A percentile compares a stretch with the other conserved stretches of the same genome.
Conservation (phyloP, 2,888 invertebrate genomes). For the Hedya salicella region DNA sequence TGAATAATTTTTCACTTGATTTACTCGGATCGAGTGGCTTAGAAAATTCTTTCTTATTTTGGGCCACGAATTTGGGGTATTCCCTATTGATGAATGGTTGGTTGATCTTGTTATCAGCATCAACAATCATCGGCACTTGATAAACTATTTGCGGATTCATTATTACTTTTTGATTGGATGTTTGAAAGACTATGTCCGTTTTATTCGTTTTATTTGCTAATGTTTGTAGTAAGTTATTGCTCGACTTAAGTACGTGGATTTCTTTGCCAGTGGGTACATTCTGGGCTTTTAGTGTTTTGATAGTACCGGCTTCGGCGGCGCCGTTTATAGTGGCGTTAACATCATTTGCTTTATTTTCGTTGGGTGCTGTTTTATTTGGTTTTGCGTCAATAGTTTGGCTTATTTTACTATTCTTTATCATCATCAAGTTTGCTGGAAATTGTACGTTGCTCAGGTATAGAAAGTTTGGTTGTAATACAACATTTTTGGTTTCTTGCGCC, state of each 20-base stretch:
- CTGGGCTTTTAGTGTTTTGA: constrained; percentile 54
- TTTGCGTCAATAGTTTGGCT: constrained; percentile 59
- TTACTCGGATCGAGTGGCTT: constrained; percentile 62
- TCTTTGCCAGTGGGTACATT: constrained; percentile 60
- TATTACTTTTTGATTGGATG: constrained; percentile 69
- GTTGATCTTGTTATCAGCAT: constrained; percentile 63
- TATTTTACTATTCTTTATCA: constrained; percentile 74
- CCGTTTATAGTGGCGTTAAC: constrained; percentile 42
- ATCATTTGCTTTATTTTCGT: constrained; percentile 62
- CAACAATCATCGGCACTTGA: constrained; percentile 74
- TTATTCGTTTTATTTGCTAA: constrained; percentile 64
- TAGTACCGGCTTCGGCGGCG: constrained; percentile 53
- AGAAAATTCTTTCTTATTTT: constrained; percentile 59
- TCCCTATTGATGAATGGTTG: constrained; percentile 61
- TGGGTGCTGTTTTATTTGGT: constrained; percentile 55
- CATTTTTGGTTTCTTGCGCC: constrained; percentile 67
- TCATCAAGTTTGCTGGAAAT: constrained; percentile 77
- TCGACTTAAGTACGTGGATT: constrained; percentile 66
- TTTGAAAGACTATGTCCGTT: constrained; percentile 64
- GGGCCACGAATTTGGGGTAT: constrained; percentile 56
- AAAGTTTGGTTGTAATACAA: constrained; percentile 76
- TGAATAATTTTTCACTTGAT: constrained; percentile 68
- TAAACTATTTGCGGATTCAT: constrained; percentile 75
- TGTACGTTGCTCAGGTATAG: constrained; percentile 78
- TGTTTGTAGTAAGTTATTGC: constrained; percentile 65